Conservation (phyloP, 1,140 invertebrate genomes). For the Papilio glaucus region DNA sequence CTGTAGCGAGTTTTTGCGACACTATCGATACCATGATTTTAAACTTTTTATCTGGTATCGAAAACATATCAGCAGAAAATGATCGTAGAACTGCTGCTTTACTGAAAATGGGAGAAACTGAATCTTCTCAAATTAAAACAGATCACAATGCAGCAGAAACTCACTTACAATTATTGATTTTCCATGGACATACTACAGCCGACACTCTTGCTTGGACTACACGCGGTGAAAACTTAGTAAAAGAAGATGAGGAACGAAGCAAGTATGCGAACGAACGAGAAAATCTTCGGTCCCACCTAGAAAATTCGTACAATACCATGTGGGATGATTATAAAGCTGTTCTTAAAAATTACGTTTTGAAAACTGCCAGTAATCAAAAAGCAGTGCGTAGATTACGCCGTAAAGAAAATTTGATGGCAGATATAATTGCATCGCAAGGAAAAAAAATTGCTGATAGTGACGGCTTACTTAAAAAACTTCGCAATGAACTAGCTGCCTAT, state of each 20-base stretch:
- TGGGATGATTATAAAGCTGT: conserved; percentile 77
- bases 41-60: conserved; percentile 72
- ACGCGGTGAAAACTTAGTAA: conserved; percentile 74
- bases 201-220: conserved; percentile 71
- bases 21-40: conserved; percentile 74
- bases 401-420: conserved; percentile 79
- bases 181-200: conserved; percentile 67
- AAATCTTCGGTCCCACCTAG: conserved; percentile 69
- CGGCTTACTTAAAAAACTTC: conserved; percentile 62
- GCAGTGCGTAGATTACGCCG: conserved; percentile 65
- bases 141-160: conserved; percentile 74
- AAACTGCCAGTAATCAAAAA: conserved; percentile 75
- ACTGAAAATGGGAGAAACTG: conserved; percentile 62
- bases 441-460: conserved; percentile 76
- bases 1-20: conserved; percentile 72
- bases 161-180: conserved; percentile 70
- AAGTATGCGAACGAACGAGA: conserved; percentile 67
- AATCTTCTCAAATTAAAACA: conserved; percentile 50
- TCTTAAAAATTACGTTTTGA: conserved; percentile 65
- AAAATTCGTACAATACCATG: conserved; percentile 65
- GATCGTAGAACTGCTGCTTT: conserved; percentile 57
- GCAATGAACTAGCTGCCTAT: conserved; percentile 66
- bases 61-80: conserved; percentile 63
- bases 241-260: conserved; percentile 71
- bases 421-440: conserved; percentile 74